These are phyloP conservation scores for Puffinus mauretanicus DNA, from an alignment of 2,113 vertebrate species.

Conservation along the genomic window DNA sequence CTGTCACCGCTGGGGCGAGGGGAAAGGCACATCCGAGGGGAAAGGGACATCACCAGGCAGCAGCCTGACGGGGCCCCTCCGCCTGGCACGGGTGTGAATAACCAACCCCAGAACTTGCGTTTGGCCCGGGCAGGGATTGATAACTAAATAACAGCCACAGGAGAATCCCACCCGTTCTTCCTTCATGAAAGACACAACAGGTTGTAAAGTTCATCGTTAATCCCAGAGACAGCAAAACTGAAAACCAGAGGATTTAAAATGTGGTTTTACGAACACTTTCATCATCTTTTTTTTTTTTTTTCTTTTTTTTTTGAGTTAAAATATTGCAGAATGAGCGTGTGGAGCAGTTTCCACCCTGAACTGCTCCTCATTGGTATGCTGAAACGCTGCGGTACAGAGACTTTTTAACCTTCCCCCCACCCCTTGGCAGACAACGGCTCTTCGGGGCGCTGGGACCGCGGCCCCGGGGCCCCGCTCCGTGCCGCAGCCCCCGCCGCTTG, in stretches of 20 bases:
- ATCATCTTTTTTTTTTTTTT: neutral
- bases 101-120: neutral
- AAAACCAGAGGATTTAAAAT: neutral
- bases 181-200: neutral
- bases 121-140: neutral
- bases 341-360: neutral
- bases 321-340: fast-evolving
- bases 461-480: neutral
- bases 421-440: neutral
- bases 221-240: neutral
- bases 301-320: neutral
- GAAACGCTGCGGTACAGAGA: neutral
- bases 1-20: neutral
- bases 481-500: neutral
- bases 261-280: neutral
- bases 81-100: fast-evolving
- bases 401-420: fast-evolving
- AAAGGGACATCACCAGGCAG: neutral
- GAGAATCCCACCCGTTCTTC: neutral
- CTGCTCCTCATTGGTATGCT: neutral
- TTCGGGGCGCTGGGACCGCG: neutral
- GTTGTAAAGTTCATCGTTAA: neutral
- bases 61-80: too few species aligned
- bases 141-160: neutral
- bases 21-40: neutral